These are phyloP conservation scores for Panthera uncia DNA, from an alignment of 2,113 vertebrate genomes.

Conservation along the genomic window DNA sequence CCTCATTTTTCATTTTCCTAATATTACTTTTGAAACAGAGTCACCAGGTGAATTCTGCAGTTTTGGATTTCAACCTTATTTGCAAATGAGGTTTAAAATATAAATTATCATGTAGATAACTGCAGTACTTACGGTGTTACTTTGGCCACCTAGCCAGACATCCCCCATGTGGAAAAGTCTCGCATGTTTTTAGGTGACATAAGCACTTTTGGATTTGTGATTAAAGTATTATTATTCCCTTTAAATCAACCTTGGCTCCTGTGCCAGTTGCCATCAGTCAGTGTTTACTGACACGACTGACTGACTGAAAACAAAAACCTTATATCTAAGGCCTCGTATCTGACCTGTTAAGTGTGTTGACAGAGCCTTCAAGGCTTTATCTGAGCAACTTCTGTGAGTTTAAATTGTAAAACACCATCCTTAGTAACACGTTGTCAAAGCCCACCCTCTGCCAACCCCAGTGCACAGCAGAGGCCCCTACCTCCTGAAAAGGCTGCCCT, in stretches of 20 bases:
- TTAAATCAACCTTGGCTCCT: not conserved
- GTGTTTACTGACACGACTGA: not conserved
- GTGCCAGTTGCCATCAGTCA: not conserved
- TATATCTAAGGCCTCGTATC: not conserved
- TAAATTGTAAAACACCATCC: not conserved
- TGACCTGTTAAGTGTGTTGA: constrained; percentile 2
- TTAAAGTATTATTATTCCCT: not conserved
- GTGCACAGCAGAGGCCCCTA: not conserved
- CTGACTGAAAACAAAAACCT: not conserved
- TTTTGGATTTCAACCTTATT: constrained; percentile 23
- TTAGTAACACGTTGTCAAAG: not conserved
- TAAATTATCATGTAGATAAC: not conserved
- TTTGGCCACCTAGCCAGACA: not conserved
- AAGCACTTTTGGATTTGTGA: not conserved
- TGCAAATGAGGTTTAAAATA: not conserved
- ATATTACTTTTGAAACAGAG: not conserved
- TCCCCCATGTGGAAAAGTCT: not conserved
- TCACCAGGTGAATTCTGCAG: constrained; percentile 26
- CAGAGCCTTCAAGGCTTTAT: constrained; percentile 24
- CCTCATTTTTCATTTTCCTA: constrained; percentile 20
- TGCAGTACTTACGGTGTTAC: not conserved
- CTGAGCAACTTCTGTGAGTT: not conserved
- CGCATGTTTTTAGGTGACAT: not conserved
- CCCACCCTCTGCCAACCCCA: not conserved
- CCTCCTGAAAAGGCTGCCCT: not conserved